A percentile compares a stretch with the other conserved stretches of the same genome.
Evolutionary conservation across 2,888 invertebrate species (phyloP).

Genomic region (Drosophila buzzatii): DNA sequence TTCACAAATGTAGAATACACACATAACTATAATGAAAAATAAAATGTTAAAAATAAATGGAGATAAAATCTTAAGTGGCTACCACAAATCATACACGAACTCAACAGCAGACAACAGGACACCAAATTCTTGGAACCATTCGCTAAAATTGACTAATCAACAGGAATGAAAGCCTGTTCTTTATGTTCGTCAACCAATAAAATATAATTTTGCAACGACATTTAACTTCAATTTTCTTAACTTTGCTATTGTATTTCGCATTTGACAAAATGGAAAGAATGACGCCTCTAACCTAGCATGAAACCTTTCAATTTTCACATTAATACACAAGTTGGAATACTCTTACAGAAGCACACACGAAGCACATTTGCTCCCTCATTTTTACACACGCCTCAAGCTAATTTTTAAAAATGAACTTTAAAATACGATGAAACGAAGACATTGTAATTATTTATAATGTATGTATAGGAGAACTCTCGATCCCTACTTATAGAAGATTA

Average conservation of each 20-base stretch:
- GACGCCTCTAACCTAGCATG: not conserved
- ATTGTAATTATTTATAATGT: not conserved
- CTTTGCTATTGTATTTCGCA: not conserved
- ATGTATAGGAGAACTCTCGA: not conserved
- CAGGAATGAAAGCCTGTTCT: constrained; percentile 3
- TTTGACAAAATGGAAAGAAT: not conserved
- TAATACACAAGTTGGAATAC: not conserved
- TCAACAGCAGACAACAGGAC: constrained; percentile 5
- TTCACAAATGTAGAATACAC: constrained; percentile 14
- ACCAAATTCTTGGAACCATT: not conserved
- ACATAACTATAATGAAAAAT: constrained; percentile 9
- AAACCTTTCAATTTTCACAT: not conserved
- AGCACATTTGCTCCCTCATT: not conserved
- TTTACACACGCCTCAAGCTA: not conserved
- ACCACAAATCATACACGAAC: constrained; percentile 1
- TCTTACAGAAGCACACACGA: not conserved
- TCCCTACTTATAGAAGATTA: not conserved
- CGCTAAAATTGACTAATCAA: constrained; percentile 1
- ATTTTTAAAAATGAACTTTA: not conserved
- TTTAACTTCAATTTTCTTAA: not conserved
- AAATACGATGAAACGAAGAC: not conserved
- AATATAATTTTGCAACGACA: constrained; percentile 12
- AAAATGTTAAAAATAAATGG: constrained; percentile 9
- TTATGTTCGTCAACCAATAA: constrained; percentile 10
- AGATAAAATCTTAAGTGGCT: constrained; percentile 10